Base-by-base conservation (phyloP, 2,113 vertebrate genomes). In the Microtus oregoni region DNA sequence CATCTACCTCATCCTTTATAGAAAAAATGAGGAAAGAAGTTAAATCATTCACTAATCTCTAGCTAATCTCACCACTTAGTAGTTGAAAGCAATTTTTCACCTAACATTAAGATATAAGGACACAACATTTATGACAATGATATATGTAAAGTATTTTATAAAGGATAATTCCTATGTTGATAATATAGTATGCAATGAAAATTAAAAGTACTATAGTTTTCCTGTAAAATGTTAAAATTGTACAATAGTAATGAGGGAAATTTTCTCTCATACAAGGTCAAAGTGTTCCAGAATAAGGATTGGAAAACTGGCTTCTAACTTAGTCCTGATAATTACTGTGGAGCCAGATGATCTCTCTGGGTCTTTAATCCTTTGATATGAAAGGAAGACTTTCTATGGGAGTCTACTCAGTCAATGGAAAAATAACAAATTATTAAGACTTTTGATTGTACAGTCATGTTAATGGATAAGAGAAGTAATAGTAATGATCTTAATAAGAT, bases 181-280 rank as follows among this genome's bases (percentile, higher is more conserved):
- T 26, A 86, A 77, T 24, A 17, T 67, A 65, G 14, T 77, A 67
- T 58, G 14, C 50, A 86, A 93, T 50, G 7, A 89, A 63, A 83
- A 94, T 19, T 94, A 24, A 52, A 67, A 77, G 90, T 50, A n/a
- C 38, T 76, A 7, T 1, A 44, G 5, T 81, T 93, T 89, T 90
- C 30, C 30, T 95, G 12, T 30, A 73, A 96, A 91, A 92, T 17
- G 58, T 75, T 89, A 91, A 88, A 95, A 55, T 14, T 86, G 22
- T 11, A 82, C 20, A 78, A 82, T 38, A 67, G 82, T 61, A 44
- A 47, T 35, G 5, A 44, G 44, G 68, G 63, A 22, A 24, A 77
- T 89, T 96, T 28, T 35, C n/a, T 94, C 22, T 81, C 52, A 63
- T 78, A 35, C 3, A 68, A 14, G 30, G n/a, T 55, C 22, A 90